Percentiles rank a stretch among this genome's conserved stretches.
phyloP scores from a whole-genome alignment of 2,888 invertebrate genomes.

The Stenodema calcarata region DNA sequence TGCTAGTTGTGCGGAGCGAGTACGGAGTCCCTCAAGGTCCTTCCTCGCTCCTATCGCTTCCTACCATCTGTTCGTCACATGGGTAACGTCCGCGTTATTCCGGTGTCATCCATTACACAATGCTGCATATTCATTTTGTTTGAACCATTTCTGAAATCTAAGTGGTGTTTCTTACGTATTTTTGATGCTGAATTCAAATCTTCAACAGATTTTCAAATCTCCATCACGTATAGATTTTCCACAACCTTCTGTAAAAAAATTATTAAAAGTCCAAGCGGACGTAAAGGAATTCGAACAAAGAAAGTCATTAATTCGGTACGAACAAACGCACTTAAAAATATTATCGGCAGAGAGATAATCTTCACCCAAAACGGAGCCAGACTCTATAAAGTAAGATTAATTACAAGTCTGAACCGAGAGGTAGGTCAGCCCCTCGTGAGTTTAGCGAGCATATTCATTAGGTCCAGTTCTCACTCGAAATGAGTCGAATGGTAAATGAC shows the following conservation, averaged over 20 bases:
- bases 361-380: not conserved
- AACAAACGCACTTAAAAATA: not conserved
- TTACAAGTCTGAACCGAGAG: not conserved
- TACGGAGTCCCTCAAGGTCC: not conserved
- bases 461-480: not conserved
- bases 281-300: too few relatives aligned
- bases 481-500: not conserved
- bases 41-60: not conserved
- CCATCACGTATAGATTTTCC: too few relatives aligned
- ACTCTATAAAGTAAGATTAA: not conserved
- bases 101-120: not conserved
- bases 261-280: too few relatives aligned
- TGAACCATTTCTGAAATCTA: too few relatives aligned
- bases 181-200: too few relatives aligned
- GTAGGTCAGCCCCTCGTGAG: not conserved
- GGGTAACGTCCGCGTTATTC: not conserved
- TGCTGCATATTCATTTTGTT: not conserved
- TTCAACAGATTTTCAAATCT: too few relatives aligned
- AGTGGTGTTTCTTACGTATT: too few relatives aligned
- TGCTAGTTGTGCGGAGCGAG: not conserved
- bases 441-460: not conserved
- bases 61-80: not conserved
- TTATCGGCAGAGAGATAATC: not conserved
- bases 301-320: too few relatives aligned
- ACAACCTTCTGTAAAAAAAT: too few relatives aligned